Conservation (phyloP, 1,140 invertebrate genomes). For the Pteromalus puparum region DNA sequence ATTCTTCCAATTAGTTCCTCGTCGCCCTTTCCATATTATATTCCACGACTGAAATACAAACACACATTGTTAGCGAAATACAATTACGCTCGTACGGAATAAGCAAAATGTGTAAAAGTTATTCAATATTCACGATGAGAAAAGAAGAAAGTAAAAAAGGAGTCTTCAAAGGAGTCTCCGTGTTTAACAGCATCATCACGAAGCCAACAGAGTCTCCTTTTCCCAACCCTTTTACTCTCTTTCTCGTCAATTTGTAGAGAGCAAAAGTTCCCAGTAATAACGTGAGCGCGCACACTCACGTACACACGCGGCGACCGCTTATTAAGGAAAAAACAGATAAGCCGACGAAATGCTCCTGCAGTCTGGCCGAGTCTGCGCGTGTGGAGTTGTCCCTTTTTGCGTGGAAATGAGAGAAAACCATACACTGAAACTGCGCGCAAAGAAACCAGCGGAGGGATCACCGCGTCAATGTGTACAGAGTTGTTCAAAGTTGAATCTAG, state of each 20-base stretch:
- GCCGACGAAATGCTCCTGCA: background rate
- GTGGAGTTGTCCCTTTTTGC: background rate
- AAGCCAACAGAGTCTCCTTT: background rate
- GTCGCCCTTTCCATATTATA: too few species aligned
- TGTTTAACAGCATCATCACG: background rate
- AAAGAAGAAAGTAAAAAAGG: background rate
- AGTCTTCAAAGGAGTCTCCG: background rate
- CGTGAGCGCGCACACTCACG: background rate
- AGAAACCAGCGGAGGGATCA: too few species aligned
- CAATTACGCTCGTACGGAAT: too few species aligned
- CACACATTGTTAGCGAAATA: too few species aligned
- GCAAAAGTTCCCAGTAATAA: slow-evolving; percentile 24
- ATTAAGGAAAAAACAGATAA: slow-evolving; percentile 18
- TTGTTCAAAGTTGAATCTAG: background rate
- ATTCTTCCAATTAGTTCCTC: too few species aligned
- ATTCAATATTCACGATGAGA: background rate
- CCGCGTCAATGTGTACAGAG: background rate
- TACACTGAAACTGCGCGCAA: background rate
- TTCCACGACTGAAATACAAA: too few species aligned
- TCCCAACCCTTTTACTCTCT: background rate
- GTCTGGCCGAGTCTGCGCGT: background rate
- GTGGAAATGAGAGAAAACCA: background rate
- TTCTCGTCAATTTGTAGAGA: background rate
- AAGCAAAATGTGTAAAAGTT: background rate
- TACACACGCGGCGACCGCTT: background rate